Conservation (phyloP, 2,113 vertebrate species). For the Podarcis raffonei region DNA sequence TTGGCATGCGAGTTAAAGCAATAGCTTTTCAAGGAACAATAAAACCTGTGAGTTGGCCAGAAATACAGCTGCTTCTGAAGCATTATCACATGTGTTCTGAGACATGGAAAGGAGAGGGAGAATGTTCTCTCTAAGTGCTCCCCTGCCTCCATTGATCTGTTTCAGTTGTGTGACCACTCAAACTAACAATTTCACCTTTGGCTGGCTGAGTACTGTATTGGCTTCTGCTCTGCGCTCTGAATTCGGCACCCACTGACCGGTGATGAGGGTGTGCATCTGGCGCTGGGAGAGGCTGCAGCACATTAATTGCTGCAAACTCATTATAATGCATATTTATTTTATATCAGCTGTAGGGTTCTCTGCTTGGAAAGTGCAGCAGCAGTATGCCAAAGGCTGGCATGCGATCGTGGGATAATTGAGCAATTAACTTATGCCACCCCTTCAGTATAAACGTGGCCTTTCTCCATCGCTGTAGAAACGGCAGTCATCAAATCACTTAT, state of each 20-base stretch:
- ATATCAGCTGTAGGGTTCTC: neutral
- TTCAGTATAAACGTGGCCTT: neutral
- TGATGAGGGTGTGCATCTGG: neutral
- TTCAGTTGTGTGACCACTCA: neutral
- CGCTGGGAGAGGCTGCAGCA: neutral
- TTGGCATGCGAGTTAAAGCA: neutral
- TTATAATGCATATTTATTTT: constrained; percentile 16
- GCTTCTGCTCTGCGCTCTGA: neutral
- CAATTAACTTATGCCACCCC: constrained; percentile 6
- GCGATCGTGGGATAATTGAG: constrained; percentile 5
- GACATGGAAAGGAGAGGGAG: neutral
- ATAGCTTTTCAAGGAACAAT: neutral
- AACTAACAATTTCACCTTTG: neutral
- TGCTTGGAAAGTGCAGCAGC: constrained; percentile 2
- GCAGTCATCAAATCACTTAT: constrained; percentile 13
- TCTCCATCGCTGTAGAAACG: constrained; percentile 10
- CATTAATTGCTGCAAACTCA: neutral
- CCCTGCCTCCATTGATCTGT: neutral
- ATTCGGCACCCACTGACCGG: neutral
- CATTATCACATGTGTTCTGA: neutral
- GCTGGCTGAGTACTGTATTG: neutral
- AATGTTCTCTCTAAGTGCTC: neutral
- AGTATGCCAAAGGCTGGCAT: neutral
- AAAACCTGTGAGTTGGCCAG: neutral
- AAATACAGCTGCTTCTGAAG: neutral